Base-by-base conservation (phyloP, 2,797 vertebrate species). In the Alosa sapidissima region DNA sequence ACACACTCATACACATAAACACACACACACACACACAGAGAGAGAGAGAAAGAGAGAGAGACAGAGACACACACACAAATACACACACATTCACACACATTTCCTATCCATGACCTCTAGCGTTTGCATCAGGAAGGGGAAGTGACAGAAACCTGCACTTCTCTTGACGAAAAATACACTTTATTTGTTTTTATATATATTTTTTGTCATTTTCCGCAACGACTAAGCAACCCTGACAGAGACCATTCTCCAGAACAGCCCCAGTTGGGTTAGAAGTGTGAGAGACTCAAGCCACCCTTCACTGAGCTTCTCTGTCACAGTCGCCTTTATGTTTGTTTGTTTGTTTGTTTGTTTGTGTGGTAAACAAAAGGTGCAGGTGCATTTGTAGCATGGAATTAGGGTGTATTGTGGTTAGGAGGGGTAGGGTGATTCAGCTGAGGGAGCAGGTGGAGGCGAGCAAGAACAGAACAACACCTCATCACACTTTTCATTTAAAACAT, bases 61-160 rank as follows among this genome's bases (percentile, higher is more conserved):
- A 41, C 41, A 41, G 41, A 81, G 89, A 84, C 89, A 88, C 55
- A 82, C 19, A 87, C 94, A 94, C 94, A 94, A 93, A 94, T 91
- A 24, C 45, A 62, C 55, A 14, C 58, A 49, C 45, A 19, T 28
- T 11, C 45, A 65, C 62, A 83, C 68, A 49, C 48, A 19, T 14
- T 81, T 84, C 60, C 10, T 65, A 24, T 65, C 60, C n/a, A 86
- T 87, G 86, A 81, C 82, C 84, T 88, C 52, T 24, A 65, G 9
- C 1, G 8, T 65, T 65, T 65, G 24, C 60, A 65, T 65, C n/a
- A 8, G 60, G 19, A n/a, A 2, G 60, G 6, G 11, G n/a, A 24
- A 65, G 60, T 13, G 24, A 28, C 60, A 65, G 60, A 28, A 2
- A 28, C 19, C 51, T 60, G 55, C 19, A 60, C n/a, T 65, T 65